Conservation (phyloP, 2,797 vertebrate species). For the Rhinoraja longicauda region DNA sequence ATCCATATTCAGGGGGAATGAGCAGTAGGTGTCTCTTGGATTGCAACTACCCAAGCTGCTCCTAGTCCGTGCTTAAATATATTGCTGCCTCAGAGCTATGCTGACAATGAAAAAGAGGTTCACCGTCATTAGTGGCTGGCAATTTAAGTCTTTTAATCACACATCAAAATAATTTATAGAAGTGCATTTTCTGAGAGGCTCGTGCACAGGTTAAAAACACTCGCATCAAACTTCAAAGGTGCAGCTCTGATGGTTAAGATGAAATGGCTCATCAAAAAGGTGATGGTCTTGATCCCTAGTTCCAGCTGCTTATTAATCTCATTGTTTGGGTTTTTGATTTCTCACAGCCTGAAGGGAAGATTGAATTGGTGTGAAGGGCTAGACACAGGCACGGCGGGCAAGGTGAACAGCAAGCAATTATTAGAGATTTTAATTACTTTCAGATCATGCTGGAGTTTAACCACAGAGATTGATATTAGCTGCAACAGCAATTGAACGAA, state of each 20-base stretch:
- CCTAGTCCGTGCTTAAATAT: not conserved
- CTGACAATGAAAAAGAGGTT: not conserved
- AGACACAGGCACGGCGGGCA: not conserved
- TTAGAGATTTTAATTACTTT: conserved; percentile 6
- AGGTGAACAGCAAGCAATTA: not conserved
- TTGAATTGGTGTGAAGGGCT: not conserved
- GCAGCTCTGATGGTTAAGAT: not conserved
- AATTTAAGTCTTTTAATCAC: not conserved
- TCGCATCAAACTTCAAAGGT: not conserved
- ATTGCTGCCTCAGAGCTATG: not conserved
- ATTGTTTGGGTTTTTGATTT: not conserved
- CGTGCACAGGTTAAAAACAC: not conserved
- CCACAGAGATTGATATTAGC: not conserved
- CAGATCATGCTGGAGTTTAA: conserved; percentile 18
- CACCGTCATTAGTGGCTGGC: not conserved
- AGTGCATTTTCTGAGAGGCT: not conserved
- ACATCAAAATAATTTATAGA: not conserved
- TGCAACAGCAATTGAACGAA: not conserved
- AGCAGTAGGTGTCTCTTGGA: not conserved
- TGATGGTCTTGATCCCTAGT: not conserved
- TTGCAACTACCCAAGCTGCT: not conserved
- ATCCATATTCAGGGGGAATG: not conserved
- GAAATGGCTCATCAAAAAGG: not conserved
- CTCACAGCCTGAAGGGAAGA: not conserved
- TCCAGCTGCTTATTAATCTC: not conserved